Base-by-base conservation (phyloP, 2,888 invertebrate species). In the Caenorhabditis wallacei region DNA sequence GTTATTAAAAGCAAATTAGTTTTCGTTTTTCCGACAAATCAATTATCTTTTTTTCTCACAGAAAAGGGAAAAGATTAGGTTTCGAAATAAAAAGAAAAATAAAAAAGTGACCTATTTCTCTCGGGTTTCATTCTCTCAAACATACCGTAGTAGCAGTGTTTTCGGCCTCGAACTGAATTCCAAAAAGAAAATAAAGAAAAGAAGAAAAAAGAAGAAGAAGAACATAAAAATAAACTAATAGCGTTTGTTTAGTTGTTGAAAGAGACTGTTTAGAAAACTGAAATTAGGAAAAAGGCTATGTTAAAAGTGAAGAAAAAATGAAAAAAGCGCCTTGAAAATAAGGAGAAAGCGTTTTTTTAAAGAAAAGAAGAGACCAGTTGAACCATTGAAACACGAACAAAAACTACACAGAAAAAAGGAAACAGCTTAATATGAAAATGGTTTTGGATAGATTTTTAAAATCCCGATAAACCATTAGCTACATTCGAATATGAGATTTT, bases 101-200 rank as follows among this genome's bases (percentile, higher is more conserved):
- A 59, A 64, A 64, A 53, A 53, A 66, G 11, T 43, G 3, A 18
- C n/a, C 18, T 48, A 48, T 18, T 18, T n/a, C 13, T 8, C 3
- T 43, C 10, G 46, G 11, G 11, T 13, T 43, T 48, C 46, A 22
- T 53, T 66, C 66, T 66, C 66, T 66, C 63, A 54, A 72, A 80
- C 80, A 66, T 72, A 80, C 80, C 80, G 43, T 68, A 48, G 53
- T 43, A 80, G 56, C 48, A 80, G 53, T 80, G 80, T 51, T 61
- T 80, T 61, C 80, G 66, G 71, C 72, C 68, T 43, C 80, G 71
- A 71, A 80, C 80, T 80, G 57, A 80, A 80, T 68, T 64, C 79
- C 43, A 54, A 72, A 35, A 26, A 40, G 26, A 40, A 59, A 71
- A 56, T 57, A n/a, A 22, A 61, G 48, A 71, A 2, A 61, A 72